phyloP scores from a whole-genome alignment of 2,113 vertebrate genomes.

The western clawed frog (Xenopus tropicalis) region UCB_Xtro_10.0 CM004443.2:163316001-163316500 shows the following conservation, averaged over 20 bases:
- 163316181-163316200: not conserved
- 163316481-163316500: not conserved
- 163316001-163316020: slow-evolving; percentile 3
- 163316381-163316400: slow-evolving; percentile 28
- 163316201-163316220: not conserved
- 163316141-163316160: slow-evolving; percentile 64
- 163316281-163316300: not conserved
- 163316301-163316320: not conserved
- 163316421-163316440: not conserved
- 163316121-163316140: slow-evolving; percentile 42
- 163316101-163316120: slow-evolving; percentile 53
- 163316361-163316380: slow-evolving; percentile 10
- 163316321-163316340: not conserved
- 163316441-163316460: not conserved
- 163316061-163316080: slow-evolving; percentile 60
- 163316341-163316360: slow-evolving; percentile 24
- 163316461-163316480: slow-evolving; percentile 10
- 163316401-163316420: not conserved
- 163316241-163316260: slow-evolving; percentile 4
- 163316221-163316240: not conserved
- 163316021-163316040: slow-evolving; percentile 80
- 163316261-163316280: not conserved
- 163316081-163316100: slow-evolving; percentile 68
- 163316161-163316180: slow-evolving; percentile 40
- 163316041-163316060: slow-evolving; percentile 75